Conservation (phyloP, 2,797 vertebrate genomes). For the Macropus fuliginosus region DNA sequence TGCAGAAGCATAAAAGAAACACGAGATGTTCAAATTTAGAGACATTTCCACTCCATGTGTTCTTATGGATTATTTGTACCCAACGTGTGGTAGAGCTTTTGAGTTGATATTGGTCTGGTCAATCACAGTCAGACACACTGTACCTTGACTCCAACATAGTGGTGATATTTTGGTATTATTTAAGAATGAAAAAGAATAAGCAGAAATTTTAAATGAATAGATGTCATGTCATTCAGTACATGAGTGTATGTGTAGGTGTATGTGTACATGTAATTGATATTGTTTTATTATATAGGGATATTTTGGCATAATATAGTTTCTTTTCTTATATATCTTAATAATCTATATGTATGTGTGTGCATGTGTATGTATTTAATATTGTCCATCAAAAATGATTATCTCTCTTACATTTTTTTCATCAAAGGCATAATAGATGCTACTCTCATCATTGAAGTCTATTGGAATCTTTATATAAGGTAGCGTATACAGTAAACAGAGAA, state of each 20-base stretch:
- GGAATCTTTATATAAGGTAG: background rate
- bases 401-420: background rate
- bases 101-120: background rate
- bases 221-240: background rate
- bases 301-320: background rate
- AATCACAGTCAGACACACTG: background rate
- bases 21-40: background rate
- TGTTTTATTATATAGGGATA: background rate
- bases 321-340: background rate
- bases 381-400: background rate
- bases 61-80: background rate
- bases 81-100: background rate
- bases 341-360: too few relatives aligned
- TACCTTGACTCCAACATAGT: background rate
- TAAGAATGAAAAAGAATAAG: background rate
- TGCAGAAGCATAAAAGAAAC: background rate
- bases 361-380: background rate
- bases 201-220: background rate
- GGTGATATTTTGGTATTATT: background rate
- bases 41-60: background rate
- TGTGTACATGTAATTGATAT: background rate
- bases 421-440: background rate
- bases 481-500: background rate
- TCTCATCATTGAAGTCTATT: background rate
- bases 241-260: background rate